phyloP scores from a whole-genome alignment of 2,888 invertebrate species.

The Catocala fraxini region DNA sequence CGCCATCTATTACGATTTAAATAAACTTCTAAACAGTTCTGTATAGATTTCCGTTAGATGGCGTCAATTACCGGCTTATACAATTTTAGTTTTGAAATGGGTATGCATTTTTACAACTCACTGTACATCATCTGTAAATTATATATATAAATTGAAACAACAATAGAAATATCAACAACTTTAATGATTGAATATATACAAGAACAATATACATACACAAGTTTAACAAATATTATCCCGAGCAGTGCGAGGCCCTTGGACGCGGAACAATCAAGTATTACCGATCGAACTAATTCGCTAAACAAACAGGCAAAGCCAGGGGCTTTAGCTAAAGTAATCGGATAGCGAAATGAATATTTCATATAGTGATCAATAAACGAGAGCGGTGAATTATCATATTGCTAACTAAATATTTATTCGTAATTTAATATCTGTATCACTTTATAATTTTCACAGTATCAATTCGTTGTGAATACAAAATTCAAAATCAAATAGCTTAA shows the following conservation, averaged over 20 bases:
- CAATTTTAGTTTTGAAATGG: too few species aligned
- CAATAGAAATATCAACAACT: conserved; percentile 84
- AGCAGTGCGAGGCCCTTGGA: conserved; percentile 44
- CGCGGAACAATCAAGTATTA: neutral
- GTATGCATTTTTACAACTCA: too few species aligned
- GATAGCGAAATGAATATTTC: neutral
- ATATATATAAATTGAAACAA: conserved; percentile 57
- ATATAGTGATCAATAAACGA: neutral
- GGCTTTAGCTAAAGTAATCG: neutral
- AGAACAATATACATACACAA: conserved; percentile 81
- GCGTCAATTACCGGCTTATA: too few species aligned
- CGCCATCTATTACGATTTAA: too few species aligned
- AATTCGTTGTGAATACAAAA: conserved; percentile 51
- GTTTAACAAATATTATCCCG: conserved; percentile 70
- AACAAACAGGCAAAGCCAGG: neutral
- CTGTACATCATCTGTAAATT: too few species aligned
- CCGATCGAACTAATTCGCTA: neutral
- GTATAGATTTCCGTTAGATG: too few species aligned
- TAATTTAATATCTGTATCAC: conserved; percentile 13
- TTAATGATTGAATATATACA: conserved; percentile 86
- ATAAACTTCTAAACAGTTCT: too few species aligned
- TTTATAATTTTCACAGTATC: conserved; percentile 29
- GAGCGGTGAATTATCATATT: neutral
- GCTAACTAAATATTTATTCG: neutral
- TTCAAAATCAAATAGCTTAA: conserved; percentile 39